A percentile compares a stretch with the other conserved stretches of the same genome.
These are phyloP conservation scores for Caloenas nicobarica DNA, from an alignment of 2,113 vertebrate species.

Conservation along the genomic window DNA sequence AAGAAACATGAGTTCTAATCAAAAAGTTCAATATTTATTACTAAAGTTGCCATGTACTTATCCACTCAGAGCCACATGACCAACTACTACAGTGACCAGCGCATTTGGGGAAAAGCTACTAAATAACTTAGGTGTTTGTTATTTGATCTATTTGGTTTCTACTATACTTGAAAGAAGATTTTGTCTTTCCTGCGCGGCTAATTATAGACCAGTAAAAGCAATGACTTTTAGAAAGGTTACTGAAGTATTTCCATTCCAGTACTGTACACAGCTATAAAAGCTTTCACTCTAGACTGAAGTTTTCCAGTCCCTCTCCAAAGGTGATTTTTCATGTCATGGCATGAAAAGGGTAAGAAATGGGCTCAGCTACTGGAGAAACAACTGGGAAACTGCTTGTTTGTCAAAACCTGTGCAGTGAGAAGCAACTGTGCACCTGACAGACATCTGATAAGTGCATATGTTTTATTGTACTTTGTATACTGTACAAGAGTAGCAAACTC, in stretches of 20 bases:
- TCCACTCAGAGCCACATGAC: not conserved
- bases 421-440: not conserved
- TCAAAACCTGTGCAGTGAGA: not conserved
- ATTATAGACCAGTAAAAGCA: slow-evolving; percentile 50
- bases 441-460: not conserved
- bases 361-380: not conserved
- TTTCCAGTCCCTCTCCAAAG: slow-evolving; percentile 6
- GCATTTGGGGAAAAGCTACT: not conserved
- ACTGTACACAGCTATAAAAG: slow-evolving; percentile 22
- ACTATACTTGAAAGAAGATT: slow-evolving; percentile 18
- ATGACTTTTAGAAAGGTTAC: slow-evolving; percentile 66
- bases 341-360: not conserved
- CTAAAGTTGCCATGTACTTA: not conserved
- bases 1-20: not conserved
- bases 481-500: not conserved
- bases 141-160: slow-evolving; percentile 44
- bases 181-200: slow-evolving; percentile 57
- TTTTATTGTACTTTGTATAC: not conserved
- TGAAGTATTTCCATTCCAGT: slow-evolving; percentile 48
- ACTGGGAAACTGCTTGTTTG: not conserved
- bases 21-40: not conserved
- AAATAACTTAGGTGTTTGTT: not conserved
- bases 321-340: not conserved
- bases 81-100: not conserved
- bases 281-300: not conserved